phyloP scores from a whole-genome alignment of 2,888 invertebrate genomes.

The Drosophila melanosoma region DNA sequence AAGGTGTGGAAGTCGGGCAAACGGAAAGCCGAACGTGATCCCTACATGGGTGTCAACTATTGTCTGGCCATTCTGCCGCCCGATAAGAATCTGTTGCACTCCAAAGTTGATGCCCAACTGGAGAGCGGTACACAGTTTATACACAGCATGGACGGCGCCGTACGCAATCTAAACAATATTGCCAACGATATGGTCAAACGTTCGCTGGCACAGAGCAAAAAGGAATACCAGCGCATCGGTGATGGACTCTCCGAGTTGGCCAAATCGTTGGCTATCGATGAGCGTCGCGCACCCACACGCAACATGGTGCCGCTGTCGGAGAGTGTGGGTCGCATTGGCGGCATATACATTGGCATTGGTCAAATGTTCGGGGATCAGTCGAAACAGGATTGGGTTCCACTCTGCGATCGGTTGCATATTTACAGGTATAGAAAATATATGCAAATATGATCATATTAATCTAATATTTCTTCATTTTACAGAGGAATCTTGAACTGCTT shows the following conservation, averaged over 20 bases:
- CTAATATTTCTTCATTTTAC: background rate
- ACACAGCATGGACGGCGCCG: slow-evolving; percentile 93
- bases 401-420: slow-evolving; percentile 95
- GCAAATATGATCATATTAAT: background rate
- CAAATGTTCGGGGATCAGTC: slow-evolving; percentile 96
- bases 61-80: slow-evolving; percentile 95
- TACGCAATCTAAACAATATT: slow-evolving; percentile 92
- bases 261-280: slow-evolving; percentile 92
- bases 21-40: slow-evolving; percentile 97
- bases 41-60: slow-evolving; percentile 94
- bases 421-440: slow-evolving; percentile 87
- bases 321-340: slow-evolving; percentile 94
- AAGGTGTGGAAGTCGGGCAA: slow-evolving; percentile 99
- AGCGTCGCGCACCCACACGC: slow-evolving; percentile 87
- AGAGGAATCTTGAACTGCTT: slow-evolving; percentile 95
- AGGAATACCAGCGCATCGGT: slow-evolving; percentile 96
- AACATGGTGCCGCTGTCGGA: slow-evolving; percentile 89
- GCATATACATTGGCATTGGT: slow-evolving; percentile 95
- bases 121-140: slow-evolving; percentile 94
- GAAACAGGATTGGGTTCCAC: slow-evolving; percentile 94
- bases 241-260: slow-evolving; percentile 94
- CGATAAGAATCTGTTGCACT: slow-evolving; percentile 90
- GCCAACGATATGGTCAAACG: slow-evolving; percentile 94
- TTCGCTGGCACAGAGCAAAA: slow-evolving; percentile 88
- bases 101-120: slow-evolving; percentile 92